These are phyloP conservation scores for Heliconius himera DNA, from an alignment of 1,140 invertebrate species.

Conservation along the genomic window DNA sequence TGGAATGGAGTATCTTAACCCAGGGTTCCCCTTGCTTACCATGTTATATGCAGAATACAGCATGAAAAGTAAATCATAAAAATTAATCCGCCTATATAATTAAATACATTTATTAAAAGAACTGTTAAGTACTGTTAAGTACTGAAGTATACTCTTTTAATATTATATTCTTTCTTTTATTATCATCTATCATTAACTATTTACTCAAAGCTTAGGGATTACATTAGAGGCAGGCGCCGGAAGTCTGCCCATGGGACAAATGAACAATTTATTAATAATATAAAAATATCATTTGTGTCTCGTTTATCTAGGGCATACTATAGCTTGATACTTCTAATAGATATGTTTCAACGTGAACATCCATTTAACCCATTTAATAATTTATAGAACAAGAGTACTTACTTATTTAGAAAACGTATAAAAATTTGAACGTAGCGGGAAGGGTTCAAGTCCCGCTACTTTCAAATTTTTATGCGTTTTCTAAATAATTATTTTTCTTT, in stretches of 20 bases:
- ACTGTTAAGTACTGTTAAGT: not conserved
- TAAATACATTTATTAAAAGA: not conserved
- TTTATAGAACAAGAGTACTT: no score
- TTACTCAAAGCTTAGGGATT: not conserved
- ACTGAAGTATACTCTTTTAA: not conserved
- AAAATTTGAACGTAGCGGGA: no score
- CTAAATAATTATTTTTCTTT: no score
- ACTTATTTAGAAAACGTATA: no score
- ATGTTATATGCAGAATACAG: no score
- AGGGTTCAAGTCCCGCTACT: no score
- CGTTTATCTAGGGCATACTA: not conserved
- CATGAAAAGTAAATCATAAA: not conserved
- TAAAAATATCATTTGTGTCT: conserved; percentile 8
- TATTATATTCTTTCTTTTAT: not conserved
- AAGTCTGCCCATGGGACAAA: conserved; percentile 2
- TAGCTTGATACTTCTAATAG: not conserved
- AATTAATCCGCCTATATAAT: not conserved
- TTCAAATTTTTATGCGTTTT: no score
- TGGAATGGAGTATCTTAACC: no score
- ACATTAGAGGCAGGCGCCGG: conserved; percentile 18
- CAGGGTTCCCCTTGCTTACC: no score
- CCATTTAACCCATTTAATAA: no score
- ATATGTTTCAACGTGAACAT: not conserved
- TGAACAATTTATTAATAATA: conserved; percentile 1
- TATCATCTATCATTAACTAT: conserved; percentile 4